Evolutionary conservation across 2,113 vertebrate species (phyloP), one percentile per base, ranked within the genome.

Genomic region (Thermophis baileyi): DNA sequence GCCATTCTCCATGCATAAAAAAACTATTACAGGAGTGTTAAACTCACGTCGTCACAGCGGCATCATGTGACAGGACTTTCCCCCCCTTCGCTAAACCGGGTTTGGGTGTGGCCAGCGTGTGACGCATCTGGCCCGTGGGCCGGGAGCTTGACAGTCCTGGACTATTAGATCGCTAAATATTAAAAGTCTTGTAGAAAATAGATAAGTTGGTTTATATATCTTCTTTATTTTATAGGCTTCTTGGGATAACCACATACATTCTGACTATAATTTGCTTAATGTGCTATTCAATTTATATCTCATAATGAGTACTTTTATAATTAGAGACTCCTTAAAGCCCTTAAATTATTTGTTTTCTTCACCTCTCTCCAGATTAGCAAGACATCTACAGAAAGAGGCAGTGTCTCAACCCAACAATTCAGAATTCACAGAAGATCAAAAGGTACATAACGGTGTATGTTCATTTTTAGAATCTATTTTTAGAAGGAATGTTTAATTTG

Each of bases 401-500:
- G 99, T 99, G 96, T 98, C 99, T 88, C 97, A 97, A 89, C 96
- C 98, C 93, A 99, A 98, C 95, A 98, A 98, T 69, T 98, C 98
- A 0, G 99, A 99, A 94, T 99, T 99, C 97, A 99, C 98, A 91
- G 99, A 99, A 95, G 99, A 99, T 94, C 99, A 99, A 96, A 99
- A 99, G 99, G 99, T 99, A 97, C 89, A 94, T 91, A 2, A 85
- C 94, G 94, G 90, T 90, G 5, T 93, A 93, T 88, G 88, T 90
- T 89, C 85, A 27, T 90, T 86, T 63, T n/a, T n/a, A n/a, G 30
- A 89, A 14, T 86, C 93, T 91, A 22, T 49, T 44, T 89, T 92
- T 44, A 57, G 25, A 86, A 90, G 51, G 40, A 57, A 8, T 57
- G 5, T 22, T 89, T 89, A 2, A 89, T 22, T 49, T 40, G 85